Conservation (phyloP, 2,888 invertebrate genomes). For the Apomyelois bistriatella region DNA sequence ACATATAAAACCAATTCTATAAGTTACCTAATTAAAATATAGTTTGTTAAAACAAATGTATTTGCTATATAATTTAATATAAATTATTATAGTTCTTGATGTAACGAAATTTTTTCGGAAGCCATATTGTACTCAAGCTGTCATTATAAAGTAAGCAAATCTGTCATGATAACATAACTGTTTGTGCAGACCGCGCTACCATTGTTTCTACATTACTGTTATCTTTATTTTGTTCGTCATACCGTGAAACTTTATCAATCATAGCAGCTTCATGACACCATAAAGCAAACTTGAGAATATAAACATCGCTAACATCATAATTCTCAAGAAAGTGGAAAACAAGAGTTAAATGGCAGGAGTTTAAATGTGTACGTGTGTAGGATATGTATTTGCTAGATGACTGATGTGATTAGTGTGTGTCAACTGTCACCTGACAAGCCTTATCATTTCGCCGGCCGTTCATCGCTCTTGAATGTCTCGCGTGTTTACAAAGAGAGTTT, state of each 20-base stretch:
- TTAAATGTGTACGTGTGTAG: neutral
- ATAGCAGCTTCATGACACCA: constrained; percentile 7
- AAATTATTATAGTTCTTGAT: neutral
- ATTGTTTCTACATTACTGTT: constrained; percentile 44
- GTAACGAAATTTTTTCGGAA: constrained; percentile 38
- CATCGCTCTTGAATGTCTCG: constrained; percentile 37
- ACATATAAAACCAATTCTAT: no score
- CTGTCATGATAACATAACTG: constrained; percentile 69
- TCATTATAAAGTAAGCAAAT: constrained; percentile 55
- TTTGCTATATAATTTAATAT: no score
- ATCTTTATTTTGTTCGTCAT: constrained; percentile 34
- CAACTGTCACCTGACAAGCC: constrained; percentile 28
- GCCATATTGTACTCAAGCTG: constrained; percentile 40
- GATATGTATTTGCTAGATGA: constrained; percentile 1
- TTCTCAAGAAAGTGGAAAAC: constrained; percentile 3
- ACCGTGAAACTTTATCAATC: constrained; percentile 26
- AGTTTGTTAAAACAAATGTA: no score
- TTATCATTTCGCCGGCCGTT: constrained; percentile 33
- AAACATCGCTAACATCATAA: constrained; percentile 10
- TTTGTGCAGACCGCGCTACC: constrained; percentile 53
- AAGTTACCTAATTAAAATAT: no score
- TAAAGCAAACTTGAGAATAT: constrained; percentile 8
- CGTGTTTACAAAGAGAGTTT: constrained; percentile 36
- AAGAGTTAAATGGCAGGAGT: neutral
- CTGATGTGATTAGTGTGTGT: constrained; percentile 4